Percentiles rank a stretch among this genome's conserved stretches.
These are phyloP conservation scores for Hypomecis punctinalis DNA, from an alignment of 2,888 invertebrate species.

Conservation along the genomic window DNA sequence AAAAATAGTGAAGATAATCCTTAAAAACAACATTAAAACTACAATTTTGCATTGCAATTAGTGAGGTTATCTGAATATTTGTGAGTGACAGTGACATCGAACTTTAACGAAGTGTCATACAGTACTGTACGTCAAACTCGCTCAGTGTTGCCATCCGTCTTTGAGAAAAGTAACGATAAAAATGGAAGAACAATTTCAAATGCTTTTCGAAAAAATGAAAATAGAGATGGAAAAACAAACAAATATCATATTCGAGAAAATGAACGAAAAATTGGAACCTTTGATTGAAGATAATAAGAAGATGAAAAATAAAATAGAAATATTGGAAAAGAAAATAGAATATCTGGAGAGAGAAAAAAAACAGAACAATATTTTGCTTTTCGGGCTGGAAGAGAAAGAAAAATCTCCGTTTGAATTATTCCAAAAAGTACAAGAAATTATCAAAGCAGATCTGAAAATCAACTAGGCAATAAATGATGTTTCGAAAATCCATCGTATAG, in stretches of 20 bases:
- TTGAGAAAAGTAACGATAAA: background rate
- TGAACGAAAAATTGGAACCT: constrained; percentile 19
- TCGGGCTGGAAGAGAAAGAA: constrained; percentile 7
- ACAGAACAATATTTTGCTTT: constrained; percentile 7
- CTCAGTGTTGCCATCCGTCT: background rate
- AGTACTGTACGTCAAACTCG: background rate
- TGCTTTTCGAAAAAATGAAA: constrained; percentile 23
- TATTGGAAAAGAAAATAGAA: constrained; percentile 16
- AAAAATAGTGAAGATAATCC: background rate
- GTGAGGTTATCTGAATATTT: background rate
- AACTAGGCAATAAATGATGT: constrained; percentile 9
- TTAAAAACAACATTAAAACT: background rate
- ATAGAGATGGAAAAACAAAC: constrained; percentile 24
- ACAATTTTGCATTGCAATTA: background rate
- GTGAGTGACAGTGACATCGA: background rate
- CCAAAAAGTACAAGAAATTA: constrained; percentile 10
- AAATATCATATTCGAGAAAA: constrained; percentile 16
- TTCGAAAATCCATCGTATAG: constrained; percentile 18
- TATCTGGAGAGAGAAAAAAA: background rate
- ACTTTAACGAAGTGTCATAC: background rate
- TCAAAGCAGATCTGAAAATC: constrained; percentile 17
- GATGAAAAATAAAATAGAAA: constrained; percentile 16
- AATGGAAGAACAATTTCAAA: constrained; percentile 22
- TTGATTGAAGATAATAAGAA: constrained; percentile 19
- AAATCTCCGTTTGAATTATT: constrained; percentile 12